These are phyloP conservation scores for Frieseomelitta varia DNA, from an alignment of 1,140 invertebrate species.

Conservation along the genomic window DNA sequence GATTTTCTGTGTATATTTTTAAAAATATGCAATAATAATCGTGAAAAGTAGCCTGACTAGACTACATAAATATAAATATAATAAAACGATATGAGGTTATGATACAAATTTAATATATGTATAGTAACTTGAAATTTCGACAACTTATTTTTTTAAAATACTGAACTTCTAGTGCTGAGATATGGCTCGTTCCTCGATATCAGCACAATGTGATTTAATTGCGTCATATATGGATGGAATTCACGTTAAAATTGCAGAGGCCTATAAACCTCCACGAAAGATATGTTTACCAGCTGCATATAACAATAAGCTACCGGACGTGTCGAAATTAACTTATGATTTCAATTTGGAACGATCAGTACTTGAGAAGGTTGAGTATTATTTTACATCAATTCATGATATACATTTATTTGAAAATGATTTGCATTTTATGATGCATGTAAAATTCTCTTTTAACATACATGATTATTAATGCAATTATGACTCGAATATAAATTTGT, in stretches of 20 bases:
- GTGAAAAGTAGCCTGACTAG: background rate
- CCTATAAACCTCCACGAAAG: conserved; percentile 89
- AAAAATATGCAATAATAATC: background rate
- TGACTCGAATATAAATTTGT: background rate
- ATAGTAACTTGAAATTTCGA: conserved; percentile 1
- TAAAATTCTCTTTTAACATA: background rate
- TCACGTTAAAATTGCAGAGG: conserved; percentile 93
- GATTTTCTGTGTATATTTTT: background rate
- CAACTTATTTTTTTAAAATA: conserved; percentile 2
- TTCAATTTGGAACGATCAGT: conserved; percentile 88
- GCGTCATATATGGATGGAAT: conserved; percentile 90
- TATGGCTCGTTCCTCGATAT: conserved; percentile 73
- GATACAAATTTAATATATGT: background rate
- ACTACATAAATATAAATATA: background rate
- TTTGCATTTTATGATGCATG: background rate
- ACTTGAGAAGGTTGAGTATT: conserved; percentile 82
- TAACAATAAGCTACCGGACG: conserved; percentile 83
- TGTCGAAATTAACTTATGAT: conserved; percentile 85
- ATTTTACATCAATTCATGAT: background rate
- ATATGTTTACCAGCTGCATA: conserved; percentile 87
- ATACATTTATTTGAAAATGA: background rate
- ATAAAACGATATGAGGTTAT: conserved; percentile 28
- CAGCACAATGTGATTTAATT: conserved; percentile 75
- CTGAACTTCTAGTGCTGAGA: background rate
- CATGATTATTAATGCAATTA: background rate